These are phyloP conservation scores for Tonatia bakeri DNA, from an alignment of 2,113 vertebrate genomes.

Conservation along the genomic window DNA sequence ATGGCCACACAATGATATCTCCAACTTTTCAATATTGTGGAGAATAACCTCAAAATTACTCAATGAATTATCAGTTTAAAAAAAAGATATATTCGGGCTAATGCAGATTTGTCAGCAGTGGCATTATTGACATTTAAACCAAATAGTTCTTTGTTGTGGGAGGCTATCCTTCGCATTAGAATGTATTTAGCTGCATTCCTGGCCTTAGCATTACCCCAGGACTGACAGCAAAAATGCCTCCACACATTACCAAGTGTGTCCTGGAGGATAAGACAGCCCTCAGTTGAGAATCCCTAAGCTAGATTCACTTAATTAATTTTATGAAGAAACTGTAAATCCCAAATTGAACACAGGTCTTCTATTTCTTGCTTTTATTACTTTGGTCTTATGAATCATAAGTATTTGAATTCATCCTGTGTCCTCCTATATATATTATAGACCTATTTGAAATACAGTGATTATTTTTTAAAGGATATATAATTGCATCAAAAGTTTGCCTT, in stretches of 20 bases:
- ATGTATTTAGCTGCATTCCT: background rate
- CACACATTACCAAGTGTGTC: background rate
- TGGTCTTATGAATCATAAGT: background rate
- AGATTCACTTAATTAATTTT: background rate
- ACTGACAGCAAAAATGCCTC: background rate
- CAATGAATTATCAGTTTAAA: background rate
- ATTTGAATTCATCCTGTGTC: background rate
- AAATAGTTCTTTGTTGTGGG: background rate
- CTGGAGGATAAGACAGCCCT: background rate
- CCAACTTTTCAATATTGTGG: background rate
- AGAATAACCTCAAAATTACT: background rate
- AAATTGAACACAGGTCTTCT: background rate
- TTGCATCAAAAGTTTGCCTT: background rate
- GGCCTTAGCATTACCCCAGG: background rate
- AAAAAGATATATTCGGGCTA: background rate
- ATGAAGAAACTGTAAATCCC: constrained; percentile 21
- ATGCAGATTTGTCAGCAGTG: background rate
- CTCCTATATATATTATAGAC: background rate
- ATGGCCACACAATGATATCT: background rate
- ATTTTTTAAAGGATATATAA: background rate
- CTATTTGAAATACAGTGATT: background rate
- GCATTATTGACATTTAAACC: background rate
- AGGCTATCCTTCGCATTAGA: background rate
- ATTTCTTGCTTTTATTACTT: background rate
- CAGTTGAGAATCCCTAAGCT: background rate